A percentile compares a stretch with the other conserved stretches of the same genome.
These are phyloP conservation scores for Ictalurus furcatus DNA, from an alignment of 2,113 vertebrate species.

Conservation along the genomic window DNA sequence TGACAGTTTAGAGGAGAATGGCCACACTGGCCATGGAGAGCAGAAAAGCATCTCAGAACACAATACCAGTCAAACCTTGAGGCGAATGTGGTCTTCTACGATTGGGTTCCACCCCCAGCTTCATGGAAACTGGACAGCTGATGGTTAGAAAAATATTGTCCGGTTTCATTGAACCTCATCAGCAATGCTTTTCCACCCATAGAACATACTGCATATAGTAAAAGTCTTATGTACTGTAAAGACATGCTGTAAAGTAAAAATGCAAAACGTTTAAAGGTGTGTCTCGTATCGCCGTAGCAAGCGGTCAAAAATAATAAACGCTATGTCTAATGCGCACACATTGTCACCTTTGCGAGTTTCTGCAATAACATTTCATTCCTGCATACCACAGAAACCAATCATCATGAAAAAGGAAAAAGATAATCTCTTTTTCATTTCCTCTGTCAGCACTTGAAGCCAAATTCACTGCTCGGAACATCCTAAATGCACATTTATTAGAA, in stretches of 20 bases:
- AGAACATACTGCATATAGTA: background rate
- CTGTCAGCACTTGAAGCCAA: background rate
- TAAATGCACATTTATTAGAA: background rate
- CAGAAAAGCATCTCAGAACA: background rate
- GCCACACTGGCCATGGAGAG: background rate
- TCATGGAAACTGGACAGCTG: background rate
- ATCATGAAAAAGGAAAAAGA: background rate
- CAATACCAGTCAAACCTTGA: background rate
- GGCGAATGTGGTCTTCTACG: background rate
- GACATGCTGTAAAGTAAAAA: background rate
- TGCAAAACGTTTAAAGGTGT: background rate
- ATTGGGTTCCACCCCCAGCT: background rate
- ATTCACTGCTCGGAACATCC: background rate
- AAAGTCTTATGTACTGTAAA: background rate
- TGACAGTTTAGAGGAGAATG: background rate
- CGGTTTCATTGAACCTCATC: background rate
- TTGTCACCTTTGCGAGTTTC: background rate
- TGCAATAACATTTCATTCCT: background rate
- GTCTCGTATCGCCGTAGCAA: background rate
- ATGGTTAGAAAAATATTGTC: background rate
- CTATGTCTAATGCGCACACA: background rate
- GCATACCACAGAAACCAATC: background rate
- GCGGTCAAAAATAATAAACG: background rate
- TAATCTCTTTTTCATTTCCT: constrained; percentile 5
- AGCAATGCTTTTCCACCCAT: background rate